Evolutionary conservation across 2,113 vertebrate species (phyloP), one percentile per base, ranked within the genome.

Genomic region (Oophaga pumilio): DNA sequence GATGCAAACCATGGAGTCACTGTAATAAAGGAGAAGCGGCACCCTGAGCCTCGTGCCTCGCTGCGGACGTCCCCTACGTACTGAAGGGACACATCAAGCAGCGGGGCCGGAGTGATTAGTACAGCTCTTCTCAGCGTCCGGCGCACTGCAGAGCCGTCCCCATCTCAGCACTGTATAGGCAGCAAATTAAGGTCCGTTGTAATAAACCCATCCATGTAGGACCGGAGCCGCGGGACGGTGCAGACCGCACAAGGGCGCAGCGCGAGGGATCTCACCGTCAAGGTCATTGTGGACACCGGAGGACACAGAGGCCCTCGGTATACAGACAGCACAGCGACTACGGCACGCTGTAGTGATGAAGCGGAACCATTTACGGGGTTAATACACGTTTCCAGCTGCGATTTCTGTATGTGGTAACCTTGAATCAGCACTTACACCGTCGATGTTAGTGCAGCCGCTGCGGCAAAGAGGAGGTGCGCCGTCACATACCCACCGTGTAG

Each of bases 401-500:
- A n/a, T n/a, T n/a, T n/a, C n/a, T n/a, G 33, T 49, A 78, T 22
- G 53, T 76, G 17, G 10, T 56, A 78, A 78, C 76, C 76, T 56
- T 78, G n/a, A 78, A 78, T 78, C 52, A 78, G 76, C 76, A 78
- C 24, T 56, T 56, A 53, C 52, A 78, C 8, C 50, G 17, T 26
- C 6, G 10, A 78, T 26, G 76, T 24, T 14, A 12, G 10, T n/a
- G 74, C 74, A 52, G 69, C 7, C 69, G 13, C 17, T 24, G 50
- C 76, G 57, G 76, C 76, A 78, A 28, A 78, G 76, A 78, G 76
- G 52, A 78, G 76, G 76, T 52, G 50, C 76, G 12, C 8, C 14
- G 74, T 10, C 49, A 77, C 49, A 78, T 13, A 56, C 76, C 24
- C 76, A 26, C 52, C 52, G 3, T 49, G 69, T 73, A 18, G 9